Percentiles rank a stretch among this genome's conserved stretches.
These are phyloP conservation scores for Castor canadensis DNA, from an alignment of 2,113 vertebrate genomes.

Conservation along the genomic window DNA sequence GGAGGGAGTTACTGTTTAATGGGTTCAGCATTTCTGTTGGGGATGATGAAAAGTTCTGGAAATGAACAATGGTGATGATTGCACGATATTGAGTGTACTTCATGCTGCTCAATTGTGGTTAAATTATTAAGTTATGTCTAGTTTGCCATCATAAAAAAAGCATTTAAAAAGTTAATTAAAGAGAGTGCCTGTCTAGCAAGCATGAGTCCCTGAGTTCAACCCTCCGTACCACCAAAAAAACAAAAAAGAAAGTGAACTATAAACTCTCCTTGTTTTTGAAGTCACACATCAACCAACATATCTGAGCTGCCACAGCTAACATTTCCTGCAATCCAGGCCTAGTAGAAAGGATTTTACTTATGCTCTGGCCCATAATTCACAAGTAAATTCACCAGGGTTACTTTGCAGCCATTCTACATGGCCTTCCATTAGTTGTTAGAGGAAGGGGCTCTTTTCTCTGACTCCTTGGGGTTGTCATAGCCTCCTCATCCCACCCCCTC, in stretches of 20 bases:
- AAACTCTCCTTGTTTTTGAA: conserved; percentile 13
- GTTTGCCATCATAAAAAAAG: not conserved
- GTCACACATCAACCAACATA: not conserved
- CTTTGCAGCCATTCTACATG: accelerated
- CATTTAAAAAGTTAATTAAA: not conserved
- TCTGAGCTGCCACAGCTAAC: not conserved
- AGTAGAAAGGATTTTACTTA: not conserved
- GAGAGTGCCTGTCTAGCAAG: too few relatives aligned
- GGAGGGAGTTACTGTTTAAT: not conserved
- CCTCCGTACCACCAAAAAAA: too few relatives aligned
- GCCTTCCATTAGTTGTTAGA: not conserved
- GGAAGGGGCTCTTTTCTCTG: not conserved
- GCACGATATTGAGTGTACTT: not conserved
- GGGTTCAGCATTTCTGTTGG: not conserved
- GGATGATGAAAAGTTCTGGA: not conserved
- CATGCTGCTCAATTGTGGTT: not conserved
- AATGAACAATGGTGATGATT: not conserved
- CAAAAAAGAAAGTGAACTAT: too few relatives aligned
- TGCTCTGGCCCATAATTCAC: not conserved
- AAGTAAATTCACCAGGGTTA: not conserved
- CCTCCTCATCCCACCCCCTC: too few relatives aligned
- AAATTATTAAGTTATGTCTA: not conserved
- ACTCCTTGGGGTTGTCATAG: not conserved
- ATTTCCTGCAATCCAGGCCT: too few relatives aligned
- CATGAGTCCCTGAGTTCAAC: too few relatives aligned